Evolutionary conservation across 2,797 vertebrate genomes (phyloP), one percentile per base, ranked within the genome.

Genomic region (Otus scops): DNA sequence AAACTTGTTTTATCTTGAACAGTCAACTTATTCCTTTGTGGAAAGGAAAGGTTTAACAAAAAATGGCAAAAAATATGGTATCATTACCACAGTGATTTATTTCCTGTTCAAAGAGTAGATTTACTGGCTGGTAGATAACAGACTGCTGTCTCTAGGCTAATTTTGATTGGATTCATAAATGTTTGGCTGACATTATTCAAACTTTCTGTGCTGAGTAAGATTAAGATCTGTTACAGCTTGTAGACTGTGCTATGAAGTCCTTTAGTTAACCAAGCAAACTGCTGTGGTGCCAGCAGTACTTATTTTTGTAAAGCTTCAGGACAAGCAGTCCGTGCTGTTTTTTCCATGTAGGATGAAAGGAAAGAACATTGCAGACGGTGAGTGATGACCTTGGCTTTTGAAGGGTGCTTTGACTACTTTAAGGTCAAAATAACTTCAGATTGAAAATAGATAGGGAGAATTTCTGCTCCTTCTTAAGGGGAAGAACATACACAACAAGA

Each of bases 81-180:
- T n/a, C 4, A 11, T 77, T 92, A 34, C 5, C 2, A 61, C 18
- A 53, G 32, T 0, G 0, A 92, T 88, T 93, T 95, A 70, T 95
- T 88, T 79, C 41, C 61, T 74, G 22, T 60, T 94, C 76, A 80
- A 83, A 93, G 24, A 70, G 16, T 38, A 77, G 73, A 88, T 85
- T 88, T 92, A 92, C 39, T 57, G 36, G 47, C 57, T 85, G 82
- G 54, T 9, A 67, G 56, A 77, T 26, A 82, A 71, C 64, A 70
- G 32, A 54, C 54, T 78, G 20, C 65, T 93, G 53, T 87, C 83
- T 92, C 51, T 80, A 36, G 61, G 57, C 38, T 93, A 92, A 94
- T 95, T 97, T 93, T 92, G 54, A 81, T 83, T 65, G 51, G 34
- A 84, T 84, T 83, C 19, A 38, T 78, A 75, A 84, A 65, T 38